Conservation (phyloP, 1,140 invertebrate genomes). For the Planococcus citri region DNA sequence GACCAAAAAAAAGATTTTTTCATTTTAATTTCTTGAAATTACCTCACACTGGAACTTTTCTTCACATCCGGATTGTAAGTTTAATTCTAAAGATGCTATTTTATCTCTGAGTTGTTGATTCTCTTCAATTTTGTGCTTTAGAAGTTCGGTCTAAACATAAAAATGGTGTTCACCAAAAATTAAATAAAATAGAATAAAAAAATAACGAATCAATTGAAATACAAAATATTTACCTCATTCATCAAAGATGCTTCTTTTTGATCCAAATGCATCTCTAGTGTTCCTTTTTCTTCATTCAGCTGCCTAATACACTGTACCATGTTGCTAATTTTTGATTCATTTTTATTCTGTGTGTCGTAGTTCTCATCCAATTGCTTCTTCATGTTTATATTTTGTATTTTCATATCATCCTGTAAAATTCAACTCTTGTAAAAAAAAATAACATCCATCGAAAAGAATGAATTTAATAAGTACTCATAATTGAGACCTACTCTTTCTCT, state of each 20-base stretch:
- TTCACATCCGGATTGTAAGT: slow-evolving; percentile 51
- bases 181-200: slow-evolving; percentile 21
- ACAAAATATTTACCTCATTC: slow-evolving; percentile 37
- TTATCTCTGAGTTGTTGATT: slow-evolving; percentile 61
- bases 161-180: not conserved
- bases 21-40: not conserved
- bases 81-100: slow-evolving; percentile 59
- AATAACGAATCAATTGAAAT: not conserved
- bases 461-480: not conserved
- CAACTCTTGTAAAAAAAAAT: not conserved
- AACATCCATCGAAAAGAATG: not conserved
- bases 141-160: slow-evolving; percentile 22
- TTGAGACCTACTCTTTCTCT: slow-evolving; percentile 51
- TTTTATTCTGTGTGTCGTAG: slow-evolving; percentile 51
- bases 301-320: slow-evolving; percentile 46
- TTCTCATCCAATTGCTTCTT: slow-evolving; percentile 61
- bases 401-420: slow-evolving; percentile 53
- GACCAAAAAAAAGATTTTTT: not conserved
- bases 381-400: slow-evolving; percentile 48
- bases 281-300: slow-evolving; percentile 61
- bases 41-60: slow-evolving; percentile 66
- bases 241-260: slow-evolving; percentile 57
- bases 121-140: slow-evolving; percentile 41
- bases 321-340: slow-evolving; percentile 51
- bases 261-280: slow-evolving; percentile 51